Evolutionary conservation across 2,888 invertebrate species (phyloP).

Genomic region (Diogma glabrata): DNA sequence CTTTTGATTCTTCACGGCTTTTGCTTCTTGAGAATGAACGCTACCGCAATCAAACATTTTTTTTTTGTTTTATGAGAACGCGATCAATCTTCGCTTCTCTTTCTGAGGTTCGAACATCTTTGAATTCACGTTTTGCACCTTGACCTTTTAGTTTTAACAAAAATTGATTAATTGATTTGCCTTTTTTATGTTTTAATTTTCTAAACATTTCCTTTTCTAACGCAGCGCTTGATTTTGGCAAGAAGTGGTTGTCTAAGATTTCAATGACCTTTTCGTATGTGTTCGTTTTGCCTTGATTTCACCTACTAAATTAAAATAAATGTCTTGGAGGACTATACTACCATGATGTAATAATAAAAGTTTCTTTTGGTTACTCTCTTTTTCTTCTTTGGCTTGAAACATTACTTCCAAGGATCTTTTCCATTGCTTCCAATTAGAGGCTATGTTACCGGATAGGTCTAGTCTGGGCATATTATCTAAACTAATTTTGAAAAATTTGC

Average conservation of each 20-base stretch:
- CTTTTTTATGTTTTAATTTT: conserved; percentile 20
- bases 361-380: not conserved
- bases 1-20: not conserved
- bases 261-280: conserved; percentile 2
- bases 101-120: too few species aligned
- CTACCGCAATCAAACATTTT: too few species aligned
- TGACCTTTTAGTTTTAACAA: conserved; percentile 17
- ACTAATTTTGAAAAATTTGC: not conserved
- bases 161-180: conserved; percentile 24
- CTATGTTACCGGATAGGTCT: not conserved
- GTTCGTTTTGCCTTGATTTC: not conserved
- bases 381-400: not conserved
- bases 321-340: not conserved
- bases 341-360: not conserved
- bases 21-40: not conserved
- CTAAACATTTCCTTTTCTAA: conserved; percentile 23
- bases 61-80: too few species aligned
- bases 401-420: not conserved
- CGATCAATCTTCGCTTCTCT: too few species aligned
- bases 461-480: not conserved
- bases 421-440: not conserved
- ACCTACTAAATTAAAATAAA: not conserved
- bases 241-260: conserved; percentile 1
- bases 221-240: not conserved
- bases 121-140: conserved; percentile 4